These are phyloP conservation scores for Drosophila lacertosa DNA, from an alignment of 1,140 invertebrate genomes.

Conservation along the genomic window DNA sequence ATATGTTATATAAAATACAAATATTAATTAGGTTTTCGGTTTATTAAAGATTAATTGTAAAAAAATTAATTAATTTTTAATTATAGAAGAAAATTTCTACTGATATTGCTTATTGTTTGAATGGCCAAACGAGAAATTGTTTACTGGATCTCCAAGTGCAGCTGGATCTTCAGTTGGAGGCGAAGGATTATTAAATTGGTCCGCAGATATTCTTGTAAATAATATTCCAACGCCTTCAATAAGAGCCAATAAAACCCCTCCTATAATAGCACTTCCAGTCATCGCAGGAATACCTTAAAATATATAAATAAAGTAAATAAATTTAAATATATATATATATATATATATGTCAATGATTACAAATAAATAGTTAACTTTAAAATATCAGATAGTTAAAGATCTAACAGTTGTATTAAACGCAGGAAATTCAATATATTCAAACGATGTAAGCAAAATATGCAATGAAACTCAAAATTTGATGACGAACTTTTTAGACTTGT, in stretches of 20 bases:
- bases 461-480: too few relatives aligned
- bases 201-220: constrained; percentile 94
- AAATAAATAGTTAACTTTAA: too few relatives aligned
- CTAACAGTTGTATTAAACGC: too few relatives aligned
- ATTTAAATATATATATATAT: not conserved
- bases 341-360: too few relatives aligned
- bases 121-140: constrained; percentile 49
- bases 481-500: too few relatives aligned
- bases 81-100: constrained; percentile 26
- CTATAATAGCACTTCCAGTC: constrained; percentile 97
- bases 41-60: constrained; percentile 17
- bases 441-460: too few relatives aligned
- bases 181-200: constrained; percentile 93
- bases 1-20: too few relatives aligned
- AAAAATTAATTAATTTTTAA: constrained; percentile 33
- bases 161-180: constrained; percentile 90
- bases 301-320: constrained; percentile 21
- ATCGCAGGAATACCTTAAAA: constrained; percentile 91
- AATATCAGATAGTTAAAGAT: too few relatives aligned
- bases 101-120: constrained; percentile 57
- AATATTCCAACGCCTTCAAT: constrained; percentile 98
- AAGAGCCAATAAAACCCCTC: constrained; percentile 95
- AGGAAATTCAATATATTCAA: too few relatives aligned
- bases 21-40: too few relatives aligned
- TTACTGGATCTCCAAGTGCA: constrained; percentile 85